Conservation (phyloP, 1,140 invertebrate genomes). For the Asbolus verrucosus region DNA sequence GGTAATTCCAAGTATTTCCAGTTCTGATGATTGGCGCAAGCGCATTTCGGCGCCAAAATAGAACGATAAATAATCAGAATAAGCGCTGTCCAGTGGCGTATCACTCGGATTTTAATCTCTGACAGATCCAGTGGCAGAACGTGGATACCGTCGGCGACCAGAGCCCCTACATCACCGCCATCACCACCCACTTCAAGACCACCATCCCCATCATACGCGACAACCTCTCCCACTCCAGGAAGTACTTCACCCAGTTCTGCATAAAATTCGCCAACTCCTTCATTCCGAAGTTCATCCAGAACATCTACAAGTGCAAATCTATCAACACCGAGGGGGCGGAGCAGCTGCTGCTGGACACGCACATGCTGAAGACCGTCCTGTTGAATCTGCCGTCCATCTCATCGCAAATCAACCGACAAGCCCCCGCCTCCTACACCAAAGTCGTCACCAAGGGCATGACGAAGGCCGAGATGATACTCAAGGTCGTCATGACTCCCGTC, state of each 20-base stretch:
- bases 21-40: too few species aligned
- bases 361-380: conserved; percentile 97
- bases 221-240: conserved; percentile 92
- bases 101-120: conserved; percentile 32
- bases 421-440: conserved; percentile 86
- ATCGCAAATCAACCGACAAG: conserved; percentile 86
- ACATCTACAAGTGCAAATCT: conserved; percentile 95
- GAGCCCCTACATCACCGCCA: conserved; percentile 92
- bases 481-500: conserved; percentile 96
- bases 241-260: conserved; percentile 99
- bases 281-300: conserved; percentile 94
- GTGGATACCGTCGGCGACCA: conserved; percentile 97
- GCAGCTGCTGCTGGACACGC: conserved; percentile 97
- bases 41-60: too few species aligned
- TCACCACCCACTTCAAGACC: conserved; percentile 88
- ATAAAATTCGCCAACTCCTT: conserved; percentile 96
- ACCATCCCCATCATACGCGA: conserved; percentile 92
- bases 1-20: too few species aligned
- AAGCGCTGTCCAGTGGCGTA: not conserved
- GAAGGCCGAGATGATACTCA: conserved; percentile 98
- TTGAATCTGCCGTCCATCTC: conserved; percentile 94
- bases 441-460: conserved; percentile 98
- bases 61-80: too few species aligned
- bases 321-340: conserved; percentile 94
- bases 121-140: conserved; percentile 89